phyloP scores from a whole-genome alignment of 92 coral and sea anemone genomes.

The Micromussa lordhowensis region DNA sequence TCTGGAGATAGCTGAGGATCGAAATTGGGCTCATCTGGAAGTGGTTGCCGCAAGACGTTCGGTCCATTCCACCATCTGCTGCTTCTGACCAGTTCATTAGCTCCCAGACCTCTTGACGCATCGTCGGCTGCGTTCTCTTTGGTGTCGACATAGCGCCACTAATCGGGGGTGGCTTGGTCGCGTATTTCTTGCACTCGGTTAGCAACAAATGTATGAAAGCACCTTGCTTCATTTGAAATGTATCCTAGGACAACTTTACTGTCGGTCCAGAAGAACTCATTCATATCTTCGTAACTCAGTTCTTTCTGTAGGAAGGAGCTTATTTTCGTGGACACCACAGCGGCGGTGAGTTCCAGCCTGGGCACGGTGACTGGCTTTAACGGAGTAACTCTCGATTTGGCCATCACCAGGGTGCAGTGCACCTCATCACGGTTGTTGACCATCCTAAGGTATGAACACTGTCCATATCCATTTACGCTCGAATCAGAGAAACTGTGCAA shows the following conservation, averaged over 20 bases:
- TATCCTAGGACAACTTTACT: slow-evolving; percentile 34
- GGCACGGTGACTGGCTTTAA: slow-evolving; percentile 22
- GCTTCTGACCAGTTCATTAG: slow-evolving; percentile 1
- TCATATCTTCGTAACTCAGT: slow-evolving; percentile 3
- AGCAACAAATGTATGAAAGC: slow-evolving; percentile 21
- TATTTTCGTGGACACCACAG: slow-evolving; percentile 27
- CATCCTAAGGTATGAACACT: slow-evolving; percentile 32
- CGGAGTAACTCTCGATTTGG: slow-evolving; percentile 10
- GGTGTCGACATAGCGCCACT: slow-evolving; percentile 37
- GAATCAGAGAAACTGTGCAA: slow-evolving; percentile 21
- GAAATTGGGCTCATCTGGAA: not conserved
- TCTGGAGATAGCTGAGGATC: slow-evolving; percentile 11
- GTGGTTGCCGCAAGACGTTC: slow-evolving; percentile 14
- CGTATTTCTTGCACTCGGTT: slow-evolving; percentile 22
- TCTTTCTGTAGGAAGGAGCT: slow-evolving; percentile 32
- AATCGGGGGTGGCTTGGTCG: slow-evolving; percentile 20
- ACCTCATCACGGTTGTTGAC: not conserved
- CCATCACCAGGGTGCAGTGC: slow-evolving; percentile 18
- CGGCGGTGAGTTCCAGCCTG: slow-evolving; percentile 33
- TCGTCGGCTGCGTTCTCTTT: slow-evolving; percentile 19
- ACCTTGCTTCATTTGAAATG: slow-evolving; percentile 17
- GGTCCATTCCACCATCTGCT: slow-evolving; percentile 29
- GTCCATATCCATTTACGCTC: slow-evolving; percentile 32
- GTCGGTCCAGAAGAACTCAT: slow-evolving; percentile 33
- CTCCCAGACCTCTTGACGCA: slow-evolving; percentile 12